Evolutionary conservation across 53 echinoderm and acorn worm genomes (phyloP), one percentile per base, ranked within the genome.

Genomic region (Holothuria scabra): DNA sequence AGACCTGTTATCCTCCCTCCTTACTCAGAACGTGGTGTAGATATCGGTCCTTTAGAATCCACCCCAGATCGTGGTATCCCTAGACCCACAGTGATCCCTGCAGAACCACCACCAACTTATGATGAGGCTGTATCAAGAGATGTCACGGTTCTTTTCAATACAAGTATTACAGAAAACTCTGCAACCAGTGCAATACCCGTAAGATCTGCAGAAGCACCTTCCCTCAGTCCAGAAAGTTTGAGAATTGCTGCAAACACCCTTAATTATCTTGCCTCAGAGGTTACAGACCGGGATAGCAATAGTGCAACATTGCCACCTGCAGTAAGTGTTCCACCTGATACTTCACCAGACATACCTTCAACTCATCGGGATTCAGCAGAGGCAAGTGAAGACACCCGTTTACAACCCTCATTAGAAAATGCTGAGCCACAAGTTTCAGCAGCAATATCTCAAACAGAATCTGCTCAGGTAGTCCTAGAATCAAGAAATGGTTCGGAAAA

Each of bases 101-200:
- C 62, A 24, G 82, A 81, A 34, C 82, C 82, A 21, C 82, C 82
- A 25, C 82, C 82, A 29, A 63, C 82, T 12, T 81, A 81, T 63
- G 65, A 35, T 46, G 82, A 81, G 48, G 82, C 82, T 9, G 65
- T 81, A 22, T 64, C 82, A 25, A n/a, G 82, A 61, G 82, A 81
- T 12, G 38, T 63, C 29, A 37, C 62, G 8, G 48, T 81, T 25
- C 34, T 81, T 61, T 64, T 81, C 35, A 81, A 46, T 64, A 81
- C 82, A 20, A 78, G 57, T 58, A 14, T 78, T 56, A 56, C 78
- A 30, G 78, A 58, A 28, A 31, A 18, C 12, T 26, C 78, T 56
- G 28, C 28, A 56, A 11, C 58, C 23, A 14, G 29, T 25, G 41
- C 70, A 34, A 9, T n/a, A 56, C 16, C 30, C 2, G 28, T 28